Base-by-base conservation (phyloP, 2,113 vertebrate genomes). In the Ceuthmochares aereus region DNA sequence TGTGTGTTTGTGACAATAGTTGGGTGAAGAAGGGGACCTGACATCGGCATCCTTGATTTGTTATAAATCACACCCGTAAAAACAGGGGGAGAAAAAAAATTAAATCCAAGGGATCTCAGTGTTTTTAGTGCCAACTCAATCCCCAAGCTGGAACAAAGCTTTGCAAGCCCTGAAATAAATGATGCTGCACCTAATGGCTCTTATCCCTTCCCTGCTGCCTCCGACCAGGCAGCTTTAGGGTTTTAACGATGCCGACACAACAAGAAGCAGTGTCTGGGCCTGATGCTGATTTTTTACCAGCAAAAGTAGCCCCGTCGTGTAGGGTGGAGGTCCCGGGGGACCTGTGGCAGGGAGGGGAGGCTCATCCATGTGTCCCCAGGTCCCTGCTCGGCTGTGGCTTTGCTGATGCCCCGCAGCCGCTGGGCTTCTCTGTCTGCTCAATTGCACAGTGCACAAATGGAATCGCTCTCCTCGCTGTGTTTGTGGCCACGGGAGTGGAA, bases 401-500 rank as follows among this genome's bases (percentile, higher is more conserved):
- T 64, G 25, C 93, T 58, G 94, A 90, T 90, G 92, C 93, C 95
- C 95, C 4, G 30, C 96, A 92, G 96, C 92, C 83, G 90, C 90
- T 59, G 62, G 95, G 91, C 81, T 90, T 75, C 67, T 92, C 89
- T 95, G 94, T 97, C 94, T 96, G 94, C 93, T 97, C 97, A 97
- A 94, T 95, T 97, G 96, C 95, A 97, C 96, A 97, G 74, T 37
- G 58, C 85, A 2, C 95, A 96, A 96, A 94, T 95, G 95, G 94
- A 96, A 96, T 97, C 93, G 64, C 93, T 97, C 91, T 95, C 90
- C 91, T 96, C 67, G 67, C 87, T 95, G 91, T 95, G 95, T 96
- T 94, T 90, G 93, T 94, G 93, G 96, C 97, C 96, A 97, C 27
- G 63, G 97, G 95, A 97, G 94, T 97, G 97, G 96, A 96, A 97